Evolutionary conservation across 2,888 invertebrate genomes (phyloP).

Genomic region (Callyntrura sp.): DNA sequence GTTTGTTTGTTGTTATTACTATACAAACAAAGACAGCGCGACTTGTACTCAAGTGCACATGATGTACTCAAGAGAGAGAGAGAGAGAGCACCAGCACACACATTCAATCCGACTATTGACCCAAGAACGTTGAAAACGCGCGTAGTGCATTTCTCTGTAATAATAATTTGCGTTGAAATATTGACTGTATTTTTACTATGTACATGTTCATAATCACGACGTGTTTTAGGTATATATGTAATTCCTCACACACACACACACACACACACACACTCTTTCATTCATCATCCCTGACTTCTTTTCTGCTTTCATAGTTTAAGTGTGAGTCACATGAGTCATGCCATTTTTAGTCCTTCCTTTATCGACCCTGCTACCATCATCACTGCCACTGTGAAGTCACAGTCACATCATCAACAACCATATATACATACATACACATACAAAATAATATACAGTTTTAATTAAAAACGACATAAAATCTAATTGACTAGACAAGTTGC

Average conservation of each 20-base stretch:
- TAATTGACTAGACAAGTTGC: conserved; percentile 65
- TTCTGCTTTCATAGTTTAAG: neutral
- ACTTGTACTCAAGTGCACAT: too few species aligned
- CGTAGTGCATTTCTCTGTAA: too few species aligned
- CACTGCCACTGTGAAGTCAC: neutral
- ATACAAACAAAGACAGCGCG: too few species aligned
- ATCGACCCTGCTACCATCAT: neutral
- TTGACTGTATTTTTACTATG: neutral
- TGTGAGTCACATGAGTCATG: too few species aligned
- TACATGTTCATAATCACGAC: too few species aligned
- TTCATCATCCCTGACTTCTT: neutral
- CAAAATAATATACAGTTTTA: neutral
- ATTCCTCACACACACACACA: neutral
- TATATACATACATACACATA: neutral
- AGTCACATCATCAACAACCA: neutral
- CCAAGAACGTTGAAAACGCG: neutral
- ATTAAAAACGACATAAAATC: conserved; percentile 57
- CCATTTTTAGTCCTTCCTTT: too few species aligned
- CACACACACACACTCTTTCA: neutral
- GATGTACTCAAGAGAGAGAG: too few species aligned
- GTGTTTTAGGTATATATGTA: neutral
- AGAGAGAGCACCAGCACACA: neutral
- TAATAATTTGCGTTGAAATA: neutral
- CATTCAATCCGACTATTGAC: conserved; percentile 17
- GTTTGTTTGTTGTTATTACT: too few species aligned